These are phyloP conservation scores for Steromphala cineraria DNA, from an alignment of 2,888 invertebrate genomes.

Conservation along the genomic window DNA sequence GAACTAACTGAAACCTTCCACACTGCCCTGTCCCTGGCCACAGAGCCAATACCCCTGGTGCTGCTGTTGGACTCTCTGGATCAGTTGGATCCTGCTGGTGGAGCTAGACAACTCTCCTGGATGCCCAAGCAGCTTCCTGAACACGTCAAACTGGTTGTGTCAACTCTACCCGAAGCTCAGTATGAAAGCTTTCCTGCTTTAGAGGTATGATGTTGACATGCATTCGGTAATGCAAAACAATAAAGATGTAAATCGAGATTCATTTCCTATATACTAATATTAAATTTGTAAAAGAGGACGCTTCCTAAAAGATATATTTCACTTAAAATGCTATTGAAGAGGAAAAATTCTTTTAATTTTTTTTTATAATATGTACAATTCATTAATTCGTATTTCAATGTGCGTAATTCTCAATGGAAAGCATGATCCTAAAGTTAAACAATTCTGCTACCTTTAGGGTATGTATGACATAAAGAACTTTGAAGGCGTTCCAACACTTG, in stretches of 20 bases:
- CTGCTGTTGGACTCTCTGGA: constrained; percentile 64
- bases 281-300: no score
- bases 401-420: no score
- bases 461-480: constrained; percentile 4
- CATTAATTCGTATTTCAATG: no score
- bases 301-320: no score
- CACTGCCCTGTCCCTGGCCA: constrained; percentile 37
- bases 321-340: no score
- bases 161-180: constrained; percentile 57
- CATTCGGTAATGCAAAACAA: no score
- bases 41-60: constrained; percentile 41
- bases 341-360: no score
- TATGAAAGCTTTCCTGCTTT: constrained; percentile 58
- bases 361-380: no score
- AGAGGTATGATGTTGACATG: constrained; percentile 49
- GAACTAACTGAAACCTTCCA: constrained; percentile 48
- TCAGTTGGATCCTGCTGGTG: constrained; percentile 55
- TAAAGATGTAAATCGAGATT: no score
- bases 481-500: constrained; percentile 29
- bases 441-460: not conserved
- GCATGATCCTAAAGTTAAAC: no score
- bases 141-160: constrained; percentile 60
- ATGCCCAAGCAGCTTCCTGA: constrained; percentile 53
- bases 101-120: constrained; percentile 62
- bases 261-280: no score